These are phyloP conservation scores for Salarias fasciatus DNA, from an alignment of 2,797 vertebrate species.

Conservation along the genomic window DNA sequence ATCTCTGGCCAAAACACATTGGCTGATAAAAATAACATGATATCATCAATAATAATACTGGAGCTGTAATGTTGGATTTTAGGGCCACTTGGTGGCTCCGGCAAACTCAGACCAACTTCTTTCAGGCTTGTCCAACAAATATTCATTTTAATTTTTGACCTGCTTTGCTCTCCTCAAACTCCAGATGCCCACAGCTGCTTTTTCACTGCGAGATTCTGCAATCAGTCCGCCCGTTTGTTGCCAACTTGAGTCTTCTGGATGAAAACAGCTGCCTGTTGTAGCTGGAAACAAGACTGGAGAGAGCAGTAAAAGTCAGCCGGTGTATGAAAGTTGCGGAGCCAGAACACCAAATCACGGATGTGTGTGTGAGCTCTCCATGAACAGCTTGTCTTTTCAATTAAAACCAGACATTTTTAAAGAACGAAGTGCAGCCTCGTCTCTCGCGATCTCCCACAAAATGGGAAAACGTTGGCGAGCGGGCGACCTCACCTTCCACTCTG, in stretches of 20 bases:
- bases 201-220: not conserved
- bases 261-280: not conserved
- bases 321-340: not conserved
- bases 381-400: too few relatives aligned
- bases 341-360: not conserved
- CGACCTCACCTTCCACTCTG: constrained; percentile 13
- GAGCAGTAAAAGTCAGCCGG: not conserved
- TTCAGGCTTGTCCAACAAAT: too few relatives aligned
- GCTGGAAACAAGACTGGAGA: not conserved
- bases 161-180: not conserved
- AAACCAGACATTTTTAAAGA: too few relatives aligned
- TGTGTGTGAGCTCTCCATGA: too few relatives aligned
- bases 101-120: too few relatives aligned
- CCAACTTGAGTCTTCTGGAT: not conserved
- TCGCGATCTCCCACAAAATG: constrained; percentile 12
- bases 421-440: not conserved
- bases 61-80: too few relatives aligned
- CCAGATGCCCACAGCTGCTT: not conserved
- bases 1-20: too few relatives aligned
- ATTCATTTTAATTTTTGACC: not conserved
- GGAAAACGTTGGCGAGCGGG: constrained; percentile 5
- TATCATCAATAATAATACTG: too few relatives aligned
- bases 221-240: not conserved
- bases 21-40: too few relatives aligned
- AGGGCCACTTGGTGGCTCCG: too few relatives aligned